Evolutionary conservation across 2,888 invertebrate genomes (phyloP).

Genomic region (Stenchaetothrips biformis): DNA sequence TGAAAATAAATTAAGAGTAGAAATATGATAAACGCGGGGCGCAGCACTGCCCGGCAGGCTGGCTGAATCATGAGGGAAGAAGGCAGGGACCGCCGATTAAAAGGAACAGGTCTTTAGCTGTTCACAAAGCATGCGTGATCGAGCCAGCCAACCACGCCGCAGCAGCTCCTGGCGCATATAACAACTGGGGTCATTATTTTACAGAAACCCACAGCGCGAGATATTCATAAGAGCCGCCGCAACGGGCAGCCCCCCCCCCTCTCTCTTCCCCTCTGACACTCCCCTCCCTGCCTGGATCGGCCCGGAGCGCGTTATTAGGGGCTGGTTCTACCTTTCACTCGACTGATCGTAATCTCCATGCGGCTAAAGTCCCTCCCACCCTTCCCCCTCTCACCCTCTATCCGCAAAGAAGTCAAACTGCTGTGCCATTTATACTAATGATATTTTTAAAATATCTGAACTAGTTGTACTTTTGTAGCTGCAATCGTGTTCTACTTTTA

Average conservation of each 20-base stretch:
- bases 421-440: not conserved
- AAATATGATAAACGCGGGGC: not conserved
- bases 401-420: not conserved
- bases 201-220: not conserved
- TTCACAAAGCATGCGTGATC: conserved; percentile 12
- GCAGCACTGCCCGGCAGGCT: not conserved
- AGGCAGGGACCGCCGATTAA: not conserved
- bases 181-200: conserved; percentile 12
- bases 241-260: not conserved
- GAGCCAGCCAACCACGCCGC: not conserved
- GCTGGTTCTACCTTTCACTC: conserved; percentile 13
- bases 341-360: conserved; percentile 9
- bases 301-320: conserved; percentile 7
- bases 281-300: not conserved
- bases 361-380: not conserved
- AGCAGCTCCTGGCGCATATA: not conserved
- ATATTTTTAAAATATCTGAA: too few relatives aligned
- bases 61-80: not conserved
- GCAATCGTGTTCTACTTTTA: not conserved
- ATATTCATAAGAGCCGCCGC: conserved; percentile 15
- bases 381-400: not conserved
- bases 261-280: not conserved
- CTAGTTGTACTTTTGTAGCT: not conserved
- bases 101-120: conserved; percentile 9
- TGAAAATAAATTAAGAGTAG: not conserved